A percentile compares a stretch with the other conserved stretches of the same genome.
Conservation (phyloP, 2,113 vertebrate genomes). For the Glaucidium brasilianum region DNA sequence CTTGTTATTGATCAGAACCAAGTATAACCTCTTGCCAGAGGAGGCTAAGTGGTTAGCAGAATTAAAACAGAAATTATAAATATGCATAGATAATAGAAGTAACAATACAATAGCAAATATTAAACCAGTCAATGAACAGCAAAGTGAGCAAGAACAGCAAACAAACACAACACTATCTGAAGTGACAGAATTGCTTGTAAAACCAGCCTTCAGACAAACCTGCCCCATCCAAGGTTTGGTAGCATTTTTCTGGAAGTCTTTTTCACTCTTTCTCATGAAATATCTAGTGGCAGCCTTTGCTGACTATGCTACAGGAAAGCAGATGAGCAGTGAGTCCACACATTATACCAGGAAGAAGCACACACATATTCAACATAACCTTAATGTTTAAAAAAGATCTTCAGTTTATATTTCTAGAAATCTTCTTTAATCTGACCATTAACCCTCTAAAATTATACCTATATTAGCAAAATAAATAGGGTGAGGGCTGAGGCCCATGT, state of each 20-base stretch:
- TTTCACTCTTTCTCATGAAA: not conserved
- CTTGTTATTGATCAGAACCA: not conserved
- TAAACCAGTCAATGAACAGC: not conserved
- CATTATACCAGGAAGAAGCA: not conserved
- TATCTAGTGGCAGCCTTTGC: not conserved
- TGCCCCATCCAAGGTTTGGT: not conserved
- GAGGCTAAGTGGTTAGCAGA: not conserved
- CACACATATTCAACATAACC: not conserved
- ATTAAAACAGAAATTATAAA: not conserved
- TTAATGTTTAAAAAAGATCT: not conserved
- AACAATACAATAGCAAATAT: not conserved
- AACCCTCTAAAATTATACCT: not conserved
- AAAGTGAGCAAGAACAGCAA: not conserved
- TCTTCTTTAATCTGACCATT: not conserved
- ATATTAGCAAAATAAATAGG: not conserved
- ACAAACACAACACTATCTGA: not conserved
- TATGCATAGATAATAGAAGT: not conserved
- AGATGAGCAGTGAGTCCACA: not conserved
- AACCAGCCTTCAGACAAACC: not conserved
- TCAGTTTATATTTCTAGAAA: not conserved
- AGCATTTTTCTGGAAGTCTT: not conserved
- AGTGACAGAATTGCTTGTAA: not conserved
- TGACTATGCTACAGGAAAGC: not conserved
- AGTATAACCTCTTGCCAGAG: not conserved
- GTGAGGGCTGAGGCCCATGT: not conserved